Evolutionary conservation across 2,888 invertebrate species (phyloP), one percentile per base, ranked within the genome.

Genomic region (Rotaria macrura): DNA sequence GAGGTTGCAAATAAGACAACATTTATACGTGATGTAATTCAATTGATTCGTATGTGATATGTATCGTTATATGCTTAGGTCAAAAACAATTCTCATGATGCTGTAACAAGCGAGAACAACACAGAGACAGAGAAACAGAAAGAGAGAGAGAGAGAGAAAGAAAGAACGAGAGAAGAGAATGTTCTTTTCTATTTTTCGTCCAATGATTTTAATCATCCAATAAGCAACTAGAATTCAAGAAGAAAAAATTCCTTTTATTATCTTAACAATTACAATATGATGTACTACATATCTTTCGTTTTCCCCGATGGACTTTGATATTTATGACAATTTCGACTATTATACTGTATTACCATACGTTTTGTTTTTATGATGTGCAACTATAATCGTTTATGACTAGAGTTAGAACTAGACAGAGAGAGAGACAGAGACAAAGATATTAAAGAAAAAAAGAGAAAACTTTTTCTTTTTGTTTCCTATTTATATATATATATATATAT

Each of bases 301-400:
- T 49, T 49, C 49, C 49, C 49, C 49, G 17, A 49, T 49, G 17
- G 49, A 49, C 65, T 34, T 65, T 65, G n/a, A n/a, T 57, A 57
- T 57, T 57, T 65, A 65, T 65, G 12, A 20, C 54, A 54, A 54
- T 54, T 25, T 54, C 25, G 25, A 54, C 25, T 54, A 54, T 54
- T 12, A 12, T 54, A 54, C 54, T 54, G 25, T 54, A 54, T 25
- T 20, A 65, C 6, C 65, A 65, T 65, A 38, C 65, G 65, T 65
- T 65, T 38, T 7, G 29, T 65, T 65, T 65, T 65, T 65, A 65
- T 20, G 65, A 65, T 20, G 65, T 65, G 65, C 7, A 34, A 65
- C 65, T 34, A 65, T 65, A 65, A 65, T 65, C 65, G 65, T 65
- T 65, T 65, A 65, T 65, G 65, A 34, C 34, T 65, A 65, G 65